These are phyloP conservation scores for Scopus umbretta DNA, from an alignment of 2,113 vertebrate genomes.

Conservation along the genomic window DNA sequence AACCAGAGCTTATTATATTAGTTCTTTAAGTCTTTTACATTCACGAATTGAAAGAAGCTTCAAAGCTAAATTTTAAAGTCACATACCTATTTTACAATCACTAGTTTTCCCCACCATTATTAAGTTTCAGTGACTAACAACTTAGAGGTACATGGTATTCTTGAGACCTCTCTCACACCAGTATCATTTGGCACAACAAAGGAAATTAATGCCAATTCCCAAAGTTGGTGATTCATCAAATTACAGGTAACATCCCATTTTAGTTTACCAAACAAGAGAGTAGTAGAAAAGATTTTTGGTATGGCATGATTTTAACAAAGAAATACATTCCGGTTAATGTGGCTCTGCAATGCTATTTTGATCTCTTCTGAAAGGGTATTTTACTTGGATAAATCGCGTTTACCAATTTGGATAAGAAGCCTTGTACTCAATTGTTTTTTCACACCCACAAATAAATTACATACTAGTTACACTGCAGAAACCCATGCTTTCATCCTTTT, in stretches of 20 bases:
- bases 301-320: neutral
- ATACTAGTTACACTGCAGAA: neutral
- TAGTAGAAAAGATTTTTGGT: neutral
- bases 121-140: neutral
- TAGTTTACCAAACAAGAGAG: neutral
- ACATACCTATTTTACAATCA: neutral
- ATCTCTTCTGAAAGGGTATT: neutral
- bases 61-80: neutral
- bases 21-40: neutral
- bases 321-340: neutral
- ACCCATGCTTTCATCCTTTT: neutral
- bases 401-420: neutral
- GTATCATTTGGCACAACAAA: neutral
- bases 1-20: neutral
- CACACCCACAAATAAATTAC: neutral
- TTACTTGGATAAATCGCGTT: neutral
- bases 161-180: neutral
- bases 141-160: neutral
- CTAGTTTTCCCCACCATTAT: neutral
- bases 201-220: neutral
- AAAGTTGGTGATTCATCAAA: neutral
- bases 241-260: neutral
- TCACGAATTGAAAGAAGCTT: neutral
- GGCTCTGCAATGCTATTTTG: neutral
- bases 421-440: neutral